phyloP scores from a whole-genome alignment of 2,113 vertebrate species.

The Rhinichthys klamathensis region DNA sequence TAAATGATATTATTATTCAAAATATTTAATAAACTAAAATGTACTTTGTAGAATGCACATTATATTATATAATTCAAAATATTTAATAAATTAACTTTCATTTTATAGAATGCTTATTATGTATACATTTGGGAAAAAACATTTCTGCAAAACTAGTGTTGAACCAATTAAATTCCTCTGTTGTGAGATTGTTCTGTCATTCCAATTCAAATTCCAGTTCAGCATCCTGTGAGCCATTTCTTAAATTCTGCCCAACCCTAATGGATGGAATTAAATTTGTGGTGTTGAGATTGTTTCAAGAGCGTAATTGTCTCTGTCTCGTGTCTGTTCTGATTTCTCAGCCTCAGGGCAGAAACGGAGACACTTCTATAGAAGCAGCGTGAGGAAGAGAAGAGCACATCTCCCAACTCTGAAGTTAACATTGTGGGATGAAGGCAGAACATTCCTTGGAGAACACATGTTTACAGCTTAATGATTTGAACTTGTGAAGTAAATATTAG shows the following conservation, averaged over 20 bases:
- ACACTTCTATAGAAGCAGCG: constrained; percentile 86
- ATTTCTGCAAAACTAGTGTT: too few relatives aligned
- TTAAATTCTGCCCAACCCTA: background rate
- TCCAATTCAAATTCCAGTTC: background rate
- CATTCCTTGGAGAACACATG: constrained; percentile 13
- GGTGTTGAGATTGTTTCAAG: background rate
- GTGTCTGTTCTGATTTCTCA: constrained; percentile 64
- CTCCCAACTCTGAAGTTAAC: background rate
- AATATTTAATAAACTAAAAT: too few relatives aligned
- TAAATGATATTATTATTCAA: too few relatives aligned
- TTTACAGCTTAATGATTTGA: constrained; percentile 28
- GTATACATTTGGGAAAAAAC: too few relatives aligned
- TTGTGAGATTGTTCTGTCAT: too few relatives aligned
- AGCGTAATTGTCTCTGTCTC: background rate
- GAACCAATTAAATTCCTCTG: too few relatives aligned
- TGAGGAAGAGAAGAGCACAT: constrained; percentile 64
- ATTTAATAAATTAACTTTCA: too few relatives aligned
- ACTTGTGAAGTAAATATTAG: background rate
- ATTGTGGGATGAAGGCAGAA: constrained; percentile 14
- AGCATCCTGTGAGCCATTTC: background rate
- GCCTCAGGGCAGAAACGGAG: constrained; percentile 93
- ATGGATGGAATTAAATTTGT: background rate
- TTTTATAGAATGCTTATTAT: too few relatives aligned
- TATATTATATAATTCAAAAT: too few relatives aligned
- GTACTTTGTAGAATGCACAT: too few relatives aligned